A percentile compares a stretch with the other conserved stretches of the same genome.
These are phyloP conservation scores for Cepaea nemoralis DNA, from an alignment of 1,140 invertebrate genomes.

Conservation along the genomic window DNA sequence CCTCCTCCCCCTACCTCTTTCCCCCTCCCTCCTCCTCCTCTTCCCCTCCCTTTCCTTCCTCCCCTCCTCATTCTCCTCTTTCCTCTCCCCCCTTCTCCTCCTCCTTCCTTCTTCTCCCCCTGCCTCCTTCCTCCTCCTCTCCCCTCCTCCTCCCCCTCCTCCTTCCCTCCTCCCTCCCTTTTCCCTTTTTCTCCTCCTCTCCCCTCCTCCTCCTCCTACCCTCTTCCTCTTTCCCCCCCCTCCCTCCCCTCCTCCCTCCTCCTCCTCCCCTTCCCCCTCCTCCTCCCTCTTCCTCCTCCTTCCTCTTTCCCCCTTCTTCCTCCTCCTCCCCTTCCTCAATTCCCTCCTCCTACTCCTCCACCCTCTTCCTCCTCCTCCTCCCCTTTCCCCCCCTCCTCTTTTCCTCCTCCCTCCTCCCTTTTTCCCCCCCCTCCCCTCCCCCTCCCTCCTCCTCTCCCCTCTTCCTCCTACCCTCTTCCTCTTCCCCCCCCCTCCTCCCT, in stretches of 20 bases:
- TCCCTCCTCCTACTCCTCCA: too few species aligned
- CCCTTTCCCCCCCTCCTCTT: too few species aligned
- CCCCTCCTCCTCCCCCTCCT: not conserved
- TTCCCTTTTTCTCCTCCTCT: not conserved
- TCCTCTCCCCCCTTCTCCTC: not conserved
- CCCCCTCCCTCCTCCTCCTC: not conserved
- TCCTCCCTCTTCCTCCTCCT: too few species aligned
- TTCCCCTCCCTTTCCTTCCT: too few species aligned
- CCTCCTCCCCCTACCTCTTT: not conserved
- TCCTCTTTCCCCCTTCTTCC: too few species aligned
- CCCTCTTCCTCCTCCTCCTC: too few species aligned
- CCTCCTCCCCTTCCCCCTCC: not conserved
- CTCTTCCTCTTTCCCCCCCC: too few species aligned
- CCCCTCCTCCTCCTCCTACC: too few species aligned
- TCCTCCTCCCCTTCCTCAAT: too few species aligned
- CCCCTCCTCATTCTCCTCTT: not conserved
- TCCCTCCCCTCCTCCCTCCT: not conserved
- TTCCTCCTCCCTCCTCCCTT: not conserved
- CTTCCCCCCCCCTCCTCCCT: too few species aligned
- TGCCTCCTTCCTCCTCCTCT: slow-evolving; percentile 9
- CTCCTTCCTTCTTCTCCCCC: not conserved
- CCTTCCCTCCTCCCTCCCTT: not conserved
- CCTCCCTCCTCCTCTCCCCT: not conserved
- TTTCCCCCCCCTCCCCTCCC: too few species aligned
- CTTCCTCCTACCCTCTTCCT: too few species aligned